Percentiles rank a stretch among this genome's conserved stretches.
Conservation (phyloP, 1,140 invertebrate species). For the Pogonomyrmex californicus region DNA sequence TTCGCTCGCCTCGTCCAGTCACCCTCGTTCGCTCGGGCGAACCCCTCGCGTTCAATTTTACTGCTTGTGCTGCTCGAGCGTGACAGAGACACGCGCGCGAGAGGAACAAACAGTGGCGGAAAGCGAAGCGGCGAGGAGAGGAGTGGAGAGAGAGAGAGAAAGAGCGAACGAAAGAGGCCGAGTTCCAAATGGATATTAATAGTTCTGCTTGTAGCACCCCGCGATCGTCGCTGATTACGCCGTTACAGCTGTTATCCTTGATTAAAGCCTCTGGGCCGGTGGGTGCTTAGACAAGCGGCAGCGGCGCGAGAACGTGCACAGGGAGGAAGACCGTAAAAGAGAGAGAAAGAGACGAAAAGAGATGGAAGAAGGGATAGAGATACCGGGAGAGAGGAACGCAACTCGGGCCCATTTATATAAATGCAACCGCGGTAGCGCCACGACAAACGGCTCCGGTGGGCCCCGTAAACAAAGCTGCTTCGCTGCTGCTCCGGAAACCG, state of each 20-base stretch:
- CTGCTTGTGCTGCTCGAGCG: constrained; percentile 44
- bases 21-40: constrained; percentile 55
- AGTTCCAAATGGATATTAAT: constrained; percentile 84
- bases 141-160: constrained; percentile 18
- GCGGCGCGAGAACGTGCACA: constrained; percentile 53
- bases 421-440: constrained; percentile 76
- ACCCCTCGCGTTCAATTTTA: constrained; percentile 69
- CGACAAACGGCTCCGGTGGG: constrained; percentile 73
- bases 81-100: constrained; percentile 59
- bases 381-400: constrained; percentile 43
- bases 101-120: constrained; percentile 16
- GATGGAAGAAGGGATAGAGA: constrained; percentile 43
- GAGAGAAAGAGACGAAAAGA: background rate
- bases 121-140: constrained; percentile 23
- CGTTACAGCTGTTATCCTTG: constrained; percentile 84
- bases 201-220: constrained; percentile 78
- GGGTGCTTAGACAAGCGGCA: constrained; percentile 57
- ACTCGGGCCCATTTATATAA: constrained; percentile 74
- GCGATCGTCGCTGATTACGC: constrained; percentile 83
- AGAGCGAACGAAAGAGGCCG: constrained; percentile 50
- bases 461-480: constrained; percentile 79
- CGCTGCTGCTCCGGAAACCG: constrained; percentile 73
- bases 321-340: background rate
- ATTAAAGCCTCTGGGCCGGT: constrained; percentile 79
- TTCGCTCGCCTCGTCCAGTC: constrained; percentile 39